A percentile compares a stretch with the other conserved stretches of the same genome.
phyloP scores from a whole-genome alignment of 2,888 invertebrate species.

The Euplagia quadripunctaria region DNA sequence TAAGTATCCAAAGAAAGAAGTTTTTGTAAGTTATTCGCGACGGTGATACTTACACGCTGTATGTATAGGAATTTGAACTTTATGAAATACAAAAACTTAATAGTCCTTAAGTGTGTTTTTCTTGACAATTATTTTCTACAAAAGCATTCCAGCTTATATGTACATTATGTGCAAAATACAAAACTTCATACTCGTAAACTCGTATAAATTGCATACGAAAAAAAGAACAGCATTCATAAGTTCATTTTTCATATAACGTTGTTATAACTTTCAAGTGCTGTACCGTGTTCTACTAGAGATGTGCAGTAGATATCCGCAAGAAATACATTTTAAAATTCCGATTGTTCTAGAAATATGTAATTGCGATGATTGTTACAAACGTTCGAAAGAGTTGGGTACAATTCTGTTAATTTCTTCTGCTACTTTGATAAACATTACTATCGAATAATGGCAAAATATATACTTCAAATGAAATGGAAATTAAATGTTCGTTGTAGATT shows the following conservation, averaged over 20 bases:
- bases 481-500: too few relatives aligned
- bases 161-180: slow-evolving; percentile 20
- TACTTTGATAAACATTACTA: too few relatives aligned
- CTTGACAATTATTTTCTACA: neutral
- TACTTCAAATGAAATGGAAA: too few relatives aligned
- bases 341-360: neutral
- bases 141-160: neutral
- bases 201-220: slow-evolving; percentile 41
- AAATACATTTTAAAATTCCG: neutral
- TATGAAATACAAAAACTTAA: too few relatives aligned
- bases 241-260: slow-evolving; percentile 55
- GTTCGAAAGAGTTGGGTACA: too few relatives aligned
- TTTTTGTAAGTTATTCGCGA: too few relatives aligned
- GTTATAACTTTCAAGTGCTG: slow-evolving; percentile 55
- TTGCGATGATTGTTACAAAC: neutral
- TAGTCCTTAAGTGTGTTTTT: too few relatives aligned
- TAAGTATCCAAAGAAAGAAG: too few relatives aligned
- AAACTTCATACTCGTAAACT: slow-evolving; percentile 35
- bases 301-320: slow-evolving; percentile 29
- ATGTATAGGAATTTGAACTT: too few relatives aligned
- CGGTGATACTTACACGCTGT: too few relatives aligned
- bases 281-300: slow-evolving; percentile 45
- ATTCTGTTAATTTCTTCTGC: too few relatives aligned
- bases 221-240: slow-evolving; percentile 45
- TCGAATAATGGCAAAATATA: too few relatives aligned